These are phyloP conservation scores for Hydrophis major DNA, from an alignment of 2,797 vertebrate species.

Conservation along the genomic window DNA sequence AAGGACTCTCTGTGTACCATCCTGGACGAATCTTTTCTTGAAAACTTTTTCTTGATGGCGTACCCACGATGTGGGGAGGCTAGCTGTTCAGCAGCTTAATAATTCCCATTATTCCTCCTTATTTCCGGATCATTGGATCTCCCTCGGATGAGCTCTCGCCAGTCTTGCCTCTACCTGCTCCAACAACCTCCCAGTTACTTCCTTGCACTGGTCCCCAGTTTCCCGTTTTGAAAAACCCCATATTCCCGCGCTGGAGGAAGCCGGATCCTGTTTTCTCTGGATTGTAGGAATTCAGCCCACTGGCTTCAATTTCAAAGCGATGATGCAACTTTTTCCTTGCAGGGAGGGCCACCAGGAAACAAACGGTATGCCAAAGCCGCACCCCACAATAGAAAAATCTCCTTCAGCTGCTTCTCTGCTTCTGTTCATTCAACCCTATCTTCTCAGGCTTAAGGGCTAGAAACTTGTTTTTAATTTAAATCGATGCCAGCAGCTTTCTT, in stretches of 20 bases:
- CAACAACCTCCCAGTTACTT: not conserved
- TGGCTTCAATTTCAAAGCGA: not conserved
- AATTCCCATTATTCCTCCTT: not conserved
- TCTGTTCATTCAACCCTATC: not conserved
- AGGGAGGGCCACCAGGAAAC: not conserved
- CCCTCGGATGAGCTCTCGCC: not conserved
- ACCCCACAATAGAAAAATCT: not conserved
- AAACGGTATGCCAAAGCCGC: not conserved
- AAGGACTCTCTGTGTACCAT: not conserved
- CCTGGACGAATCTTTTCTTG: not conserved
- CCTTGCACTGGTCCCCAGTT: not conserved
- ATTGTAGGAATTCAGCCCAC: not conserved
- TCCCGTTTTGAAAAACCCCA: not conserved
- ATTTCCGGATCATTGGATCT: not conserved
- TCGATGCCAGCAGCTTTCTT: not conserved
- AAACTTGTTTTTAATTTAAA: not conserved
- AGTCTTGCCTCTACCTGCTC: not conserved
- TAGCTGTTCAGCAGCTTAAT: not conserved
- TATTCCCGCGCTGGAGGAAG: not conserved
- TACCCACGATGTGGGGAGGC: not conserved
- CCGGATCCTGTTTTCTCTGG: not conserved
- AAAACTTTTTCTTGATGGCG: not conserved
- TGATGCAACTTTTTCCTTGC: not conserved
- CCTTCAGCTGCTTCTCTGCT: not conserved
- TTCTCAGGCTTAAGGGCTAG: not conserved